phyloP scores from a whole-genome alignment of 2,888 invertebrate species.

The Ditula angustiorana region DNA sequence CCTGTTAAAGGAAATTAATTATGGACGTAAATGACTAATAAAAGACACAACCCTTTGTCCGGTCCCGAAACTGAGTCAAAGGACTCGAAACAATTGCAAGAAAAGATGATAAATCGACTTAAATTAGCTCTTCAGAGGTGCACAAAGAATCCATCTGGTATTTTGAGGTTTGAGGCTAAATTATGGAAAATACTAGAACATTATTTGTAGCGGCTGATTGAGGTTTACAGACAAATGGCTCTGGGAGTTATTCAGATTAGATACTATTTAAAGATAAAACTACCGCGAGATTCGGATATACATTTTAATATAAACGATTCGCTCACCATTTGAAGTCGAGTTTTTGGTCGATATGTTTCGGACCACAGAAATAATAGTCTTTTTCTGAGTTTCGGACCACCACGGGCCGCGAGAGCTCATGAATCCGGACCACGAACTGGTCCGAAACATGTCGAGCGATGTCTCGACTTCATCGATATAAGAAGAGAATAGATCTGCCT shows the following conservation, averaged over 20 bases:
- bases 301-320: neutral
- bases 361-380: too few species aligned
- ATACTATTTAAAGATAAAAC: too few species aligned
- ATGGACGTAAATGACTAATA: constrained; percentile 9
- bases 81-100: constrained; percentile 32
- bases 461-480: too few species aligned
- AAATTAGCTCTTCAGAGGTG: constrained; percentile 16
- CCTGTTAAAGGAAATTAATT: constrained; percentile 29
- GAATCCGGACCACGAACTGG: too few species aligned
- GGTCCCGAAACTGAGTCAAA: constrained; percentile 13
- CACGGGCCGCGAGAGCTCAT: too few species aligned
- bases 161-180: neutral
- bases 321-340: too few species aligned
- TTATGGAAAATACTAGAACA: neutral
- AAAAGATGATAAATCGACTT: constrained; percentile 34
- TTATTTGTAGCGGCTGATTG: neutral
- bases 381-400: too few species aligned
- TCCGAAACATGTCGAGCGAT: too few species aligned
- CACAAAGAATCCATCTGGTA: constrained; percentile 12
- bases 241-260: neutral
- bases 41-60: constrained; percentile 21
- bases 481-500: too few species aligned
- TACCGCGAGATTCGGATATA: too few species aligned
- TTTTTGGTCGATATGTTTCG: too few species aligned
- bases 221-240: neutral